These are phyloP conservation scores for Hyphantria cunea DNA, from an alignment of 1,140 invertebrate species.

Conservation along the genomic window DNA sequence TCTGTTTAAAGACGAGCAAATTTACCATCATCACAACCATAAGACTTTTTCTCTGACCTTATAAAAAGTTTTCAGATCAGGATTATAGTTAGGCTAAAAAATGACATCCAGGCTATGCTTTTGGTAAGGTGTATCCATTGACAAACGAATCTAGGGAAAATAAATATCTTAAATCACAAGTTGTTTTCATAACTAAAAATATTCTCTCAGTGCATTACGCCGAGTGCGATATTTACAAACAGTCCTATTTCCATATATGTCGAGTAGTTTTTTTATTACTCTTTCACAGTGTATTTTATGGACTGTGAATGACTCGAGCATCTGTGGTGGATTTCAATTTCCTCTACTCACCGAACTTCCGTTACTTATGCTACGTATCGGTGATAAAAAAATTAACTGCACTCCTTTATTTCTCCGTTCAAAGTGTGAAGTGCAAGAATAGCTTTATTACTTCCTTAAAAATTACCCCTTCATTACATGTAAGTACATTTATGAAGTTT, in stretches of 20 bases:
- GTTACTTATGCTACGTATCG: slow-evolving; percentile 63
- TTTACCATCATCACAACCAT: too few relatives aligned
- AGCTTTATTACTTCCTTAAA: slow-evolving; percentile 15
- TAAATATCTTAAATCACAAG: too few relatives aligned
- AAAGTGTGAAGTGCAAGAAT: slow-evolving; percentile 33
- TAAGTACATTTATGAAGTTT: too few relatives aligned
- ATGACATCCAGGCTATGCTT: too few relatives aligned
- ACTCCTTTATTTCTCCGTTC: slow-evolving; percentile 47
- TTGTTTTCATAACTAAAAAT: not conserved
- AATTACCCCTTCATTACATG: not conserved
- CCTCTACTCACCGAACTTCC: slow-evolving; percentile 71
- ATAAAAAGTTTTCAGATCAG: too few relatives aligned
- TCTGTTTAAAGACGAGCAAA: too few relatives aligned
- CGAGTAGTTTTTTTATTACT: slow-evolving; percentile 65
- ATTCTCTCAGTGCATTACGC: not conserved
- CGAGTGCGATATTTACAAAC: slow-evolving; percentile 18
- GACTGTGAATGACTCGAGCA: slow-evolving; percentile 69
- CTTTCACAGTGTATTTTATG: slow-evolving; percentile 65
- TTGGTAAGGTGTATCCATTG: too few relatives aligned
- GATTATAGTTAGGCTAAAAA: too few relatives aligned
- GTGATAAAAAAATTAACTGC: slow-evolving; percentile 69
- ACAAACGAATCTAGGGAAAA: too few relatives aligned
- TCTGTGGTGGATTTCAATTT: slow-evolving; percentile 76
- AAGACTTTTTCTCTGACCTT: too few relatives aligned
- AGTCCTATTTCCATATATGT: slow-evolving; percentile 54